Base-by-base conservation (phyloP, 2,113 vertebrate genomes). In the Daphoenositta chrysoptera region DNA sequence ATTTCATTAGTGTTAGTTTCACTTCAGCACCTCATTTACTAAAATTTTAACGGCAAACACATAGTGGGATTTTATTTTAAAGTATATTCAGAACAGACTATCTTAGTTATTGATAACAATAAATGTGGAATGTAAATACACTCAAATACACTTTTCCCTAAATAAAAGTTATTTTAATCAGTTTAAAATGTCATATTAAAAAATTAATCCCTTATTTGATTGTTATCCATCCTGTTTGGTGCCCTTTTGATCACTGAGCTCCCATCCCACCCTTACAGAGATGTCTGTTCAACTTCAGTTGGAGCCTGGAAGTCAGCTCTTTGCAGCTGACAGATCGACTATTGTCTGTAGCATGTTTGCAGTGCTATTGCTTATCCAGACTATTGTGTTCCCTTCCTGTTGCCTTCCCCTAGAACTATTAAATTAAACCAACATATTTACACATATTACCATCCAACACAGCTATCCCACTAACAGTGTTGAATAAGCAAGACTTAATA, bases 301-400 rank as follows among this genome's bases (percentile, higher is more conserved):
- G 66, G 80, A 89, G 80, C 80, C 93, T 90, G 66, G 82, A 85
- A 94, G 66, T 73, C 7, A 3, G 26, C 53, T 88, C 82, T 76
- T 82, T 61, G 64, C 69, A 76, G 81, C 78, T 80, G 82, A 83
- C 61, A 87, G 65, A 68, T 53, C 0, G 0, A 31, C 92, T 65
- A 65, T 69, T 79, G 85, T 93, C 85, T 73, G 35, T 15, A 54
- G 45, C 35, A 35, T 28, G 63, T 86, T 60, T 90, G 81, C 75
- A 83, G 54, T 2, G 1, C 60, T 87, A 44, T 7, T 83, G 65
- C 92, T 95, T 83, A 72, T 28, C 45, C 83, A 92, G 54, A 47
- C 82, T 66, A 83, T 70, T 73, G 83, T 80, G 45, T 11, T 80
- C 63, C 39, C 81, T 94, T 94, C 89, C 81, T 77, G 83, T 65